These are phyloP conservation scores for Eulemur macaco DNA, from an alignment of 2,113 vertebrate species.

Conservation along the genomic window DNA sequence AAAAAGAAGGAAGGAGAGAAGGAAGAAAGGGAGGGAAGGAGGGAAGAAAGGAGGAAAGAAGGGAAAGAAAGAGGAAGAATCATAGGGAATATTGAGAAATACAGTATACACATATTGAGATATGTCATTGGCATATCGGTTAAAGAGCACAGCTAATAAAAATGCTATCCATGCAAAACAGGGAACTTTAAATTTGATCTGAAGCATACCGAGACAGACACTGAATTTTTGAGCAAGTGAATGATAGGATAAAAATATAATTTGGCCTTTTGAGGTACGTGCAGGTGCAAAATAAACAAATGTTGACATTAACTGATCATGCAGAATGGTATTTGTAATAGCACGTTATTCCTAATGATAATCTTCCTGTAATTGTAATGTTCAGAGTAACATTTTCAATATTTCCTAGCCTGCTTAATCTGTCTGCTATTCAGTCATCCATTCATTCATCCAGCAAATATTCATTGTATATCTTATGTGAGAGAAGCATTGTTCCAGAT, in stretches of 20 bases:
- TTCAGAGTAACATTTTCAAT: not conserved
- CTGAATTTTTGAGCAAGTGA: conserved; percentile 49
- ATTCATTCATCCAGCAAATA: conserved; percentile 29
- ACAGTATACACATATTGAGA: not conserved
- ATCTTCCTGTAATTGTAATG: conserved; percentile 53
- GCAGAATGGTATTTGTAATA: conserved; percentile 59
- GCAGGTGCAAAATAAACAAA: conserved; percentile 50
- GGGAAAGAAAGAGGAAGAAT: not conserved
- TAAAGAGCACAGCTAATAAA: conserved; percentile 38
- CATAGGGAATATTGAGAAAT: not conserved
- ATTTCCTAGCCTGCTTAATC: not conserved
- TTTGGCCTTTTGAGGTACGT: conserved; percentile 5
- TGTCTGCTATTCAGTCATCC: not conserved
- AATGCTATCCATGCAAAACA: not conserved
- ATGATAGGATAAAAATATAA: conserved; percentile 18
- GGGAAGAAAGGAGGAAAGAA: not conserved
- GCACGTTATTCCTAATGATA: conserved; percentile 59
- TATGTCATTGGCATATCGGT: not conserved
- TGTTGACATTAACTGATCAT: conserved; percentile 62
- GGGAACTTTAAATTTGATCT: conserved; percentile 15
- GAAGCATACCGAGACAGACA: not conserved
- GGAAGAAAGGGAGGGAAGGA: too few species aligned
- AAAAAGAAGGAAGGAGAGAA: not conserved
- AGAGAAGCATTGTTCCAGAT: conserved; percentile 26
- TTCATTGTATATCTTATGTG: not conserved